Evolutionary conservation across 2,113 vertebrate species (phyloP).

Genomic region (Zonotrichia leucophrys): DNA sequence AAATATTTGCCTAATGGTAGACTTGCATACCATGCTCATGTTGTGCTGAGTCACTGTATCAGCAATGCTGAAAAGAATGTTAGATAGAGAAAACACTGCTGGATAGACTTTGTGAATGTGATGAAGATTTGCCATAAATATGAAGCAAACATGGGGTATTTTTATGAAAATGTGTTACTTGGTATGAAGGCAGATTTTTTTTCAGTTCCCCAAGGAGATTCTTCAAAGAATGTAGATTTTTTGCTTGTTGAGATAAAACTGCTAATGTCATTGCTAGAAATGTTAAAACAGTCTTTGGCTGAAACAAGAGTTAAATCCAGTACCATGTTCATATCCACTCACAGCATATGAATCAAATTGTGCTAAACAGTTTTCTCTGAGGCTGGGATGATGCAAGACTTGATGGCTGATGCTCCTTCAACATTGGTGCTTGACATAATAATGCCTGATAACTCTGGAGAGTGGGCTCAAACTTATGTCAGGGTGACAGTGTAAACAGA

Average conservation of each 20-base stretch:
- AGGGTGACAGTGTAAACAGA: slow-evolving; percentile 8
- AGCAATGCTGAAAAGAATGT: neutral
- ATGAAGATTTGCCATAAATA: neutral
- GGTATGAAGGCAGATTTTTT: neutral
- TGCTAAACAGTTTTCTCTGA: neutral
- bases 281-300: neutral
- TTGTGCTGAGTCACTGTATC: slow-evolving; percentile 45
- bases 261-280: neutral
- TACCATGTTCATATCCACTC: neutral
- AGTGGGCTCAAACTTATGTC: neutral
- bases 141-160: neutral
- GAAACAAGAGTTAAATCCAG: neutral
- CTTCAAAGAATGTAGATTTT: neutral
- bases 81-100: neutral
- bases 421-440: neutral
- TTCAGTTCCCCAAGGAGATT: neutral
- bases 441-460: neutral
- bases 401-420: neutral
- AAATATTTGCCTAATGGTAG: slow-evolving; percentile 51
- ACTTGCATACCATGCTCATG: neutral
- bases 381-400: neutral
- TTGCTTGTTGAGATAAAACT: neutral
- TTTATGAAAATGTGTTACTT: neutral
- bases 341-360: neutral
- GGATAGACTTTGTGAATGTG: neutral